Percentiles rank a stretch among this genome's conserved stretches.
Evolutionary conservation across 1,140 invertebrate genomes (phyloP).

Genomic region (Vanessa tameamea): DNA sequence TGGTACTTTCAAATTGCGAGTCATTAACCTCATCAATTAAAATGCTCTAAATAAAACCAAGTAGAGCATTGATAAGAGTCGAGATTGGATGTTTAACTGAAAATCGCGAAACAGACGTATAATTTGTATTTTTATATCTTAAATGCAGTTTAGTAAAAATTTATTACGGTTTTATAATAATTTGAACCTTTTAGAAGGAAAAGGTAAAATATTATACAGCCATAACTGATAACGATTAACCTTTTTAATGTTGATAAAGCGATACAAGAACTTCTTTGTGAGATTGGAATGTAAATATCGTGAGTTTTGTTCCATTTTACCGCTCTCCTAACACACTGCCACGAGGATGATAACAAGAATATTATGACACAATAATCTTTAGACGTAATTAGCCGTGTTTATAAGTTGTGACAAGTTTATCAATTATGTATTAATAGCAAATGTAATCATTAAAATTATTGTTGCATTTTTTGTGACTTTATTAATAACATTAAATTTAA

Average conservation of each 20-base stretch:
- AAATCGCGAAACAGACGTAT: neutral
- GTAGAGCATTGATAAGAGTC: neutral
- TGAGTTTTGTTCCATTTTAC: neutral
- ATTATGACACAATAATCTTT: slow-evolving; percentile 2
- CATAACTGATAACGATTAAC: neutral
- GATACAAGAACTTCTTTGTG: neutral
- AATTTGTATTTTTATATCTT: neutral
- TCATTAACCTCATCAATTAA: slow-evolving; percentile 11
- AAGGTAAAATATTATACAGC: neutral
- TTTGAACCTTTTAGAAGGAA: neutral
- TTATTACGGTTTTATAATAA: neutral
- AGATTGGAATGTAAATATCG: slow-evolving; percentile 5
- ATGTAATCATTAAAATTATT: neutral
- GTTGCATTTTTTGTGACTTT: neutral
- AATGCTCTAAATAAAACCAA: slow-evolving; percentile 8
- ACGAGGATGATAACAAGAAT: slow-evolving; percentile 11
- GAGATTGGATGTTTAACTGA: neutral
- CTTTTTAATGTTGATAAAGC: slow-evolving; percentile 1
- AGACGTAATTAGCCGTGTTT: slow-evolving; percentile 10
- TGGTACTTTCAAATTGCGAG: slow-evolving; percentile 7
- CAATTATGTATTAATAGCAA: neutral
- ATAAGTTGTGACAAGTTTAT: neutral
- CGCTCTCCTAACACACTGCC: slow-evolving; percentile 6
- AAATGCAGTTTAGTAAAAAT: neutral
- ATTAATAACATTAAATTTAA: neutral